Evolutionary conservation across 2,888 invertebrate genomes (phyloP), one percentile per base, ranked within the genome.

Genomic region (Cheilosia vulpina): DNA sequence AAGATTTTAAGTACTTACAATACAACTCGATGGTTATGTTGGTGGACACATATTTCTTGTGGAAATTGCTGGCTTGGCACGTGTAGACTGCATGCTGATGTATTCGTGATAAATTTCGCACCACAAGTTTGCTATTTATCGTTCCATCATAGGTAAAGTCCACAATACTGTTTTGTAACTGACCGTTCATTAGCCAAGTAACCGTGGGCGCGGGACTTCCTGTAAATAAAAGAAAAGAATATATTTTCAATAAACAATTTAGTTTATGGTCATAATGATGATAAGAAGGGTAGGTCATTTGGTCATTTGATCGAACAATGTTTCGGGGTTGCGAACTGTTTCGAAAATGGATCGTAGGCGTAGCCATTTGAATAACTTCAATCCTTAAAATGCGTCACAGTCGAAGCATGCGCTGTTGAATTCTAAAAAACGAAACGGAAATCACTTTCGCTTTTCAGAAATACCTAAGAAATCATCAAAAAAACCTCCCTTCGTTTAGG

Each of bases 1-100:
- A 3, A 3, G 11, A 38, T 38, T 38, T 31, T 34, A 2, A 15
- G 2, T 55, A 94, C 95, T 95, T 92, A 96, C 96, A 93, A 90
- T 96, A 94, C 93, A 96, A 94, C 91, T 96, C 96, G 88, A 96
- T 94, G 88, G 95, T 94, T 78, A 96, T 94, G 84, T 94, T 94
- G 45, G 95, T 94, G 34, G 95, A 94, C 69, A 95, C 94, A 65
- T 96, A 96, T 90, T 92, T 92, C 89, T 92, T 92, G 89, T 92
- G 92, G 87, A 92, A 92, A 90, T 96, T 96, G 89, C 95, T 94
- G 34, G 96, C 96, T 92, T 96, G 95, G 91, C 96, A 96, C 82
- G 95, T 95, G 93, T 95, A 96, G 87, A 94, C 93, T 80, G 96
- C 95, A 92, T 95, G 95, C 88, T 96, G 94, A 93, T 96, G 96